These are phyloP conservation scores for Rhagonycha lutea DNA, from an alignment of 2,888 invertebrate species.

Conservation along the genomic window DNA sequence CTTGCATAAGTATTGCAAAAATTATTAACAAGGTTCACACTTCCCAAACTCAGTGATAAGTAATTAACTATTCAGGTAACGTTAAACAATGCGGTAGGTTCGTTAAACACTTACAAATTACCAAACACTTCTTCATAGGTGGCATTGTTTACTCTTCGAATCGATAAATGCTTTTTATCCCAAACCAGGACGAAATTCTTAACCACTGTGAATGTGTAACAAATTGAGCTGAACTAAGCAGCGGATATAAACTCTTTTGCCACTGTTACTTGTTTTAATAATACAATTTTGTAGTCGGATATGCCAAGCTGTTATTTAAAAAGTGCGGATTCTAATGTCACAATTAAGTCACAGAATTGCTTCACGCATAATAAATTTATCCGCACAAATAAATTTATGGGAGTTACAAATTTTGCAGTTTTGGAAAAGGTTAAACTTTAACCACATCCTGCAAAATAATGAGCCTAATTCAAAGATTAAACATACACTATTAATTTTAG, in stretches of 20 bases:
- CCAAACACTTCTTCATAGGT: constrained; percentile 37
- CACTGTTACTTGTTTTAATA: not conserved
- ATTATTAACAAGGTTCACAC: constrained; percentile 44
- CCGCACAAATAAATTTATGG: constrained; percentile 3
- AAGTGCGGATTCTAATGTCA: constrained; percentile 1
- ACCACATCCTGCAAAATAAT: constrained; percentile 4
- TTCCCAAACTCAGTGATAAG: constrained; percentile 36
- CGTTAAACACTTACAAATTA: constrained; percentile 39
- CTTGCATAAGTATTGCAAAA: constrained; percentile 51
- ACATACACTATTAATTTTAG: too few relatives aligned
- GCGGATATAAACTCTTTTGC: not conserved
- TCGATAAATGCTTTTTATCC: not conserved
- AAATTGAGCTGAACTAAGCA: not conserved
- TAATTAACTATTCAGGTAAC: constrained; percentile 34
- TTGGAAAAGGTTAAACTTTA: constrained; percentile 35
- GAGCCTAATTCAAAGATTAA: not conserved
- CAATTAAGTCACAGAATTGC: constrained; percentile 11
- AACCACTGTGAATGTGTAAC: not conserved
- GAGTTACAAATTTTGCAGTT: not conserved
- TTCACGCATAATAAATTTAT: constrained; percentile 37
- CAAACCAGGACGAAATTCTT: not conserved
- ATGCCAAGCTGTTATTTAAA: constrained; percentile 4
- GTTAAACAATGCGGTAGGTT: constrained; percentile 45
- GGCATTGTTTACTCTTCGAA: constrained; percentile 17
- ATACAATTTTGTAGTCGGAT: not conserved